Base-by-base conservation (phyloP, 2,797 vertebrate genomes). In the Channa striata region DNA sequence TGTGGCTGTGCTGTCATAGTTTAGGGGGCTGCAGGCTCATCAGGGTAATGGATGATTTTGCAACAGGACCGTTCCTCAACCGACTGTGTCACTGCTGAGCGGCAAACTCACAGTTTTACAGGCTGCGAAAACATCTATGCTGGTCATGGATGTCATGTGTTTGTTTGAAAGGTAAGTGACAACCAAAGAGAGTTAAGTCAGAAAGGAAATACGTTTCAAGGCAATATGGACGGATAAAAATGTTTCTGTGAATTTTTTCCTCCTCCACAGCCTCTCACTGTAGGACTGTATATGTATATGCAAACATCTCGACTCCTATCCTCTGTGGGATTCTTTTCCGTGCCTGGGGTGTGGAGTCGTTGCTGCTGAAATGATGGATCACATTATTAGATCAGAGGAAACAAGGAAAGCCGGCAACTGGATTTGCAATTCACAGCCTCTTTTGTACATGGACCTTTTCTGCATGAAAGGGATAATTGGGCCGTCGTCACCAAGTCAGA, bases 11-110 rank as follows among this genome's bases (percentile, higher is more conserved):
- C 86, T 90, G 91, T 91, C 85, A 83, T 61, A 75, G 82, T 86
- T 87, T 76, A 51, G 85, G 75, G 75, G 85, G 70, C 90, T 85
- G 76, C 21, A 8, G 68, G 80, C 89, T 91, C 87, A 91, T 92
- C 91, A 91, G 86, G 77, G 88, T 89, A 91, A 92, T 87, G 85
- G 88, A 92, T 92, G 89, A 81, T 80, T 87, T 86, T 59, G 78
- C 70, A 86, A 64, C 68, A 72, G 79, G 69, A 78, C 83, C 56
- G 82, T 90, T 74, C 81, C 73, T 91, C 87, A 84, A 83, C 73
- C 80, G 87, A 78, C 81, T 83, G 84, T 47, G 14, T 67, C 71
- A 71, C 77, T 46, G 56, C 72, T 58, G 64, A 74, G 47, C 63
- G 61, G 67, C 52, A 80, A 72, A 65, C 54, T 53, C 51, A 3